Conservation (phyloP, 2,888 invertebrate species). For the Orchesella flavescens region DNA sequence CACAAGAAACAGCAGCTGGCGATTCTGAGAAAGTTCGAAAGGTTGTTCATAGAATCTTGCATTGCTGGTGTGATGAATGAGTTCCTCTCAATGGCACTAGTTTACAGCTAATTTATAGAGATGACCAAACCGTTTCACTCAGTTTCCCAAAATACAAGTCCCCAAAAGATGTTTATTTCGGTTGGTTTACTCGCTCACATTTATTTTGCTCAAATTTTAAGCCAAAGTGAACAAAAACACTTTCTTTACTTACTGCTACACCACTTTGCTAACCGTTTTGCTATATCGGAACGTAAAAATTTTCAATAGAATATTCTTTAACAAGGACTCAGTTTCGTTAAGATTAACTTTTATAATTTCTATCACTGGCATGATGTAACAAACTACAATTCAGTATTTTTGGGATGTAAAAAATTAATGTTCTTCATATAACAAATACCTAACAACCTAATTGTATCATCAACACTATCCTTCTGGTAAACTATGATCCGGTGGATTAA, state of each 20-base stretch:
- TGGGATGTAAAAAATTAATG: no score
- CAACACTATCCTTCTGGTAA: no score
- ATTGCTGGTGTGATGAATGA: constrained; percentile 59
- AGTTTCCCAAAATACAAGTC: neutral
- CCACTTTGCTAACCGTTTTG: neutral
- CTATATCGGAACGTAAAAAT: no score
- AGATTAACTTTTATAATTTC: no score
- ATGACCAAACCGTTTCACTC: constrained; percentile 33
- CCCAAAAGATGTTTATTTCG: neutral
- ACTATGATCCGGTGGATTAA: no score
- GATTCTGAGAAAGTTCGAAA: constrained; percentile 53
- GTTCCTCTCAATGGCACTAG: constrained; percentile 47
- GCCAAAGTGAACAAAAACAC: neutral
- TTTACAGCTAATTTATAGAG: constrained; percentile 43
- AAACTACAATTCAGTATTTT: no score
- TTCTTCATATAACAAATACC: no score
- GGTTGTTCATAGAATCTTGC: constrained; percentile 34
- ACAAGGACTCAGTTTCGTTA: no score
- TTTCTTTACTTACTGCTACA: neutral
- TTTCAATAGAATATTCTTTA: no score
- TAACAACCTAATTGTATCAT: no score
- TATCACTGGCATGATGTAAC: no score
- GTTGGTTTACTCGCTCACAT: neutral
- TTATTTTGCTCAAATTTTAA: constrained; percentile 16
- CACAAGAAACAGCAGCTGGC: constrained; percentile 57